Evolutionary conservation across 2,888 invertebrate species (phyloP).

Genomic region (Meganola albula): DNA sequence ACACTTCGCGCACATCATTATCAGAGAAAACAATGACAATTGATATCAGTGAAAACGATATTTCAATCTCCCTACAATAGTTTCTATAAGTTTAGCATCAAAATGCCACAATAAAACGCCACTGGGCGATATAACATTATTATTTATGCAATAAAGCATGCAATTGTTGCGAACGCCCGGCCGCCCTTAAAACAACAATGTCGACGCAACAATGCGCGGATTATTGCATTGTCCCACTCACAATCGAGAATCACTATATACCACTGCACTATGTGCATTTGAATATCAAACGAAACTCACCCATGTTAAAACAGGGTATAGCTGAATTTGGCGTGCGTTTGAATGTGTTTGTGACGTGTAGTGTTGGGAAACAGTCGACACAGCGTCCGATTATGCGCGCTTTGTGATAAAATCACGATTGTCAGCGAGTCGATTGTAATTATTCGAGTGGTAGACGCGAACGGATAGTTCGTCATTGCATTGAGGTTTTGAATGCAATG

Average conservation of each 20-base stretch:
- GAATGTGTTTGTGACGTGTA: slow-evolving; percentile 40
- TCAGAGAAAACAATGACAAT: slow-evolving; percentile 27
- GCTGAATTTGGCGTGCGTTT: slow-evolving; percentile 22
- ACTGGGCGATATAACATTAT: slow-evolving; percentile 71
- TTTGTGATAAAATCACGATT: slow-evolving; percentile 76
- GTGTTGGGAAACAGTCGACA: slow-evolving; percentile 46
- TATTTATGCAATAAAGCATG: slow-evolving; percentile 77
- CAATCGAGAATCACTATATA: slow-evolving; percentile 59
- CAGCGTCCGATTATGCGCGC: slow-evolving; percentile 72
- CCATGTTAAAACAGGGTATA: slow-evolving; percentile 14
- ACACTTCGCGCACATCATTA: slow-evolving; percentile 17
- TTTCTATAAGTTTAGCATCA: slow-evolving; percentile 48
- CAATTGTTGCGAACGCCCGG: slow-evolving; percentile 68
- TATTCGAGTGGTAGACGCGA: slow-evolving; percentile 63
- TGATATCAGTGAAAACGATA: slow-evolving; percentile 20
- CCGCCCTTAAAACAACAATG: slow-evolving; percentile 79
- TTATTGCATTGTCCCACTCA: slow-evolving; percentile 77
- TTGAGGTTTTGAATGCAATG: slow-evolving; percentile 56
- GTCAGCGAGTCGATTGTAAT: slow-evolving; percentile 76
- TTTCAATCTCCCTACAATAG: slow-evolving; percentile 31
- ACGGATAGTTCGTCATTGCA: slow-evolving; percentile 34
- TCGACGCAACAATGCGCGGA: slow-evolving; percentile 74
- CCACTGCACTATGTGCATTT: slow-evolving; percentile 46
- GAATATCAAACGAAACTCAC: slow-evolving; percentile 13
- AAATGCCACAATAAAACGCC: slow-evolving; percentile 61